Evolutionary conservation across 2,797 vertebrate species (phyloP), one percentile per base, ranked within the genome.

Genomic region (Melanogrammus aeglefinus): DNA sequence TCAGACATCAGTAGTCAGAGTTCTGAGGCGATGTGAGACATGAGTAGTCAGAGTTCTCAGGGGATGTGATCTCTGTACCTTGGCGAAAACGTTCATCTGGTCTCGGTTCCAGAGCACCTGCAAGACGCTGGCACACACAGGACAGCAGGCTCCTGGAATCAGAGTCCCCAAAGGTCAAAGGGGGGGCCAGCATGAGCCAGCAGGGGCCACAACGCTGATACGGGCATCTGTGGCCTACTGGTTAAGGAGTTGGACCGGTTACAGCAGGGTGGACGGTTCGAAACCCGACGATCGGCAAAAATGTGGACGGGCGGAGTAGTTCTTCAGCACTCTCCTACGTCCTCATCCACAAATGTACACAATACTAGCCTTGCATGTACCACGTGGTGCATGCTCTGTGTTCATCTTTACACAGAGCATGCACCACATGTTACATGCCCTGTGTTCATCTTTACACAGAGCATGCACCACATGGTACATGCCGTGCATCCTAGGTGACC

Each of bases 41-140:
- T 66, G 8, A 27, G 3, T 24, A 27, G 63, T 66, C 51, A 63
- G 51, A 63, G 7, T 14, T 21, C 21, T 63, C 21, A 69, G 63
- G 63, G n/a, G 24, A 27, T 27, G 63, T 10, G n/a, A 27, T 69
- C 63, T 69, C 24, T 24, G 9, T 94, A 99, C 98, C 96, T 94
- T 95, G 31, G 97, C 96, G 85, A 99, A 98, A 12, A 89, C 93
- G 88, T 99, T 96, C 92, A 99, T 95, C 87, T 95, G 97, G 74
- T 96, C 95, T 90, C 96, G 96, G 92, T 96, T 97, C 92, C 96
- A 98, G 14, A 99, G 92, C 85, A 99, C 96, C 90, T 96, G 95
- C 88, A 99, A 91, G 95, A 99, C 96, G 79, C 96, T 97, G 73
- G 96, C 97, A 93, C 97, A 99, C 1, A 99, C 85, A 0, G 98